Evolutionary conservation across 1,140 invertebrate genomes (phyloP).

Genomic region (Riptortus pedestris): DNA sequence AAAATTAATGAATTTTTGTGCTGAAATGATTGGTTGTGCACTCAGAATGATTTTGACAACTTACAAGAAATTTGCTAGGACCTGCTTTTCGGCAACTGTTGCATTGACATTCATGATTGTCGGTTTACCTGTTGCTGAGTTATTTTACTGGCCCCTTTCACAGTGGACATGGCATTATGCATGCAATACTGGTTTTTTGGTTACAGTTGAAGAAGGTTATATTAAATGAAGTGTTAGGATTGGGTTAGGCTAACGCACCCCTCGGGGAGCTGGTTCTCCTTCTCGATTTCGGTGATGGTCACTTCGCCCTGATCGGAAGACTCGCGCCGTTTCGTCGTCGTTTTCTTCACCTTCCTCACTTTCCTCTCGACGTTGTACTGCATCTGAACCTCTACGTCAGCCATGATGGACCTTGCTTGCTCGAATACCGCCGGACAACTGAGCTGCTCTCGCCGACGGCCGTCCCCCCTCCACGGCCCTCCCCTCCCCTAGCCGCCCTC

Average conservation of each 20-base stretch:
- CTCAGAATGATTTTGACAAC: no score
- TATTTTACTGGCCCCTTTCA: no score
- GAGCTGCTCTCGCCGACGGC: slow-evolving; percentile 32
- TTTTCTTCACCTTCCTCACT: slow-evolving; percentile 81
- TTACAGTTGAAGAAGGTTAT: no score
- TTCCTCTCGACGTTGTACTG: slow-evolving; percentile 73
- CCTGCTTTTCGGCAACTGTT: no score
- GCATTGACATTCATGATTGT: no score
- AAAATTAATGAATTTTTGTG: no score
- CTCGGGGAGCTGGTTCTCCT: slow-evolving; percentile 48
- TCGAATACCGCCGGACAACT: slow-evolving; percentile 11
- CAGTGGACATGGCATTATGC: no score
- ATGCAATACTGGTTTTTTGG: no score
- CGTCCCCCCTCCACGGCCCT: slow-evolving; percentile 26
- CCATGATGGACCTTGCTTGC: slow-evolving; percentile 44
- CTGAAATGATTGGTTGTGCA: no score
- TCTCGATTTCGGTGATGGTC: slow-evolving; percentile 59
- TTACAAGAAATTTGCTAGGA: no score
- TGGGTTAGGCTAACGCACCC: slow-evolving; percentile 5
- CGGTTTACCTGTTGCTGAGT: no score
- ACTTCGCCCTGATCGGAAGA: slow-evolving; percentile 56
- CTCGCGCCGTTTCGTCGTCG: slow-evolving; percentile 64
- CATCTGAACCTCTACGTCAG: slow-evolving; percentile 74
- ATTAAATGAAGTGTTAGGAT: no score
- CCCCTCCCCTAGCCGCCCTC: slow-evolving; percentile 30